These are phyloP conservation scores for Axinella damicornis DNA, from an alignment of 37 sponge, comb jelly and placozoan species.

Conservation along the genomic window DNA sequence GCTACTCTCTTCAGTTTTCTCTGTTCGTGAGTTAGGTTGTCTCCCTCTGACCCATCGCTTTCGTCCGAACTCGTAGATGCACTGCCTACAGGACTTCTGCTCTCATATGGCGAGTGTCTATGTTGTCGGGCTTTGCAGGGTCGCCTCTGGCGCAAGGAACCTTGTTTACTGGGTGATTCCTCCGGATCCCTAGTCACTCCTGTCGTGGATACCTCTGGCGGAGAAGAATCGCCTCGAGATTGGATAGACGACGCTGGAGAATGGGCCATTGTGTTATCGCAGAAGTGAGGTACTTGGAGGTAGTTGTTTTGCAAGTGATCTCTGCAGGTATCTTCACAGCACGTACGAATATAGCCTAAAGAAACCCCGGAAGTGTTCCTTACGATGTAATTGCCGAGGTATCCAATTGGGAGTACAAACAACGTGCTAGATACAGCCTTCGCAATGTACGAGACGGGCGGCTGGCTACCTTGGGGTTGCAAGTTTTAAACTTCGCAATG, in stretches of 20 bases:
- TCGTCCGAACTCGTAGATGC: constrained; percentile 50
- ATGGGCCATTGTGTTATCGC: constrained; percentile 5
- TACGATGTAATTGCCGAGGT: no score
- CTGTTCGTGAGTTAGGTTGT: not conserved
- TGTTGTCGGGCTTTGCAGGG: constrained; percentile 17
- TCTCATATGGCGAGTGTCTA: constrained; percentile 36
- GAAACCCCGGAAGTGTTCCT: no score
- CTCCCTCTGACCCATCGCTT: not conserved
- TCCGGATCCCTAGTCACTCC: no score
- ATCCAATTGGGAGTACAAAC: no score
- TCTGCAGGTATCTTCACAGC: not conserved
- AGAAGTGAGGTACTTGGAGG: not conserved
- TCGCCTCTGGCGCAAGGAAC: constrained; percentile 8
- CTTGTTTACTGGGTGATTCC: constrained; percentile 16
- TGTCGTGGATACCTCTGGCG: not conserved
- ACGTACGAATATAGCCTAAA: no score
- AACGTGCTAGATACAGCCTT: no score
- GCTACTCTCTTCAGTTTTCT: constrained; percentile 52
- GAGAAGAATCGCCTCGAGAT: constrained; percentile 2
- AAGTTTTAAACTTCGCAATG: no score
- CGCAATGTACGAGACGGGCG: no score
- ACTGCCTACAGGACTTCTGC: constrained; percentile 40
- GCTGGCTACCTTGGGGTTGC: no score
- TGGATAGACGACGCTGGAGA: not conserved
- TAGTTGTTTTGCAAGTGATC: not conserved